Evolutionary conservation across 2,888 invertebrate genomes (phyloP), one percentile per base, ranked within the genome.

Genomic region (Malachius bipustulatus): DNA sequence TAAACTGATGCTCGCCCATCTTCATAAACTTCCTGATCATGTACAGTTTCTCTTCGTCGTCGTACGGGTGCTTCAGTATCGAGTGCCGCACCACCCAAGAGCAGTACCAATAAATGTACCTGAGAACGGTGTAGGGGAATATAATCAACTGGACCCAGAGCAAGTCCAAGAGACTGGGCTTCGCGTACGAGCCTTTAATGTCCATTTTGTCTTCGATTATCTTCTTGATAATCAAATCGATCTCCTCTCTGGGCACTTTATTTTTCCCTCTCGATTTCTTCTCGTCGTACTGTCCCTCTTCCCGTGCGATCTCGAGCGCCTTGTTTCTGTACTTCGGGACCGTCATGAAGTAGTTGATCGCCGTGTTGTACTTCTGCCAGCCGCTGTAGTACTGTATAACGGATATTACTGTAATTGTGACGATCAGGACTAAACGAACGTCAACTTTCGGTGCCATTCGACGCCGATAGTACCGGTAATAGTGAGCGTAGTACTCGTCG

Each of bases 131-230:
- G 52, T 82, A 82, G 0, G 93, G 93, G 13, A 78, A 68, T 13
- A 88, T 70, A 16, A 89, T 63, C 12, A 91, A 54, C 62, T 90
- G 88, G 33, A 90, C 66, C 82, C 87, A 88, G 4, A 93, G 63
- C 4, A 91, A 73, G 60, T 90, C 82, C 32, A 52, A 60, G 4
- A 84, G 59, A 34, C 74, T 75, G 1, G 90, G 91, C 55, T 87
- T 88, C 0, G 87, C 83, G 61, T 90, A 91, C 1, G 87, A 88
- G 11, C 93, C 93, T 56, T 88, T 78, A 30, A 93, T 90, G 54
- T 91, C 90, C 81, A 93, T 85, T 55, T 90, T 91, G 46, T 90
- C 82, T 60, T 83, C 87, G 38, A 94, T 81, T 2, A 94, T 78
- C 56, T 76, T 71, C 42, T 79, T 71, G 35, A 93, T 79, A 26